These are phyloP conservation scores for Melanostigma gelatinosum DNA, from an alignment of 2,113 vertebrate genomes.

Conservation along the genomic window DNA sequence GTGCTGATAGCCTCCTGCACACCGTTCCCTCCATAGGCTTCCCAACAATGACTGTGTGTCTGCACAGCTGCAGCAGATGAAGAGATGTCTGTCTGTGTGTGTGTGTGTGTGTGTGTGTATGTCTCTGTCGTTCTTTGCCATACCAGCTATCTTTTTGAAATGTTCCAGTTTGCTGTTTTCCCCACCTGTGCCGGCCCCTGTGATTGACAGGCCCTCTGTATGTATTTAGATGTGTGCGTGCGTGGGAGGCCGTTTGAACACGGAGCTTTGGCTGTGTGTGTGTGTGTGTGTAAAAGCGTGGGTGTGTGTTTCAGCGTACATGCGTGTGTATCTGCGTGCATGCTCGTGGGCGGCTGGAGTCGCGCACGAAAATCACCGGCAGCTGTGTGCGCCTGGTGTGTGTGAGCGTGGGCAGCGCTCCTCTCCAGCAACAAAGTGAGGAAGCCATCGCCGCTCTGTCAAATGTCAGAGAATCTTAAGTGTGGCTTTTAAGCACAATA, in stretches of 20 bases:
- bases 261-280: conserved; percentile 4
- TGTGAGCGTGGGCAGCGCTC: conserved; percentile 58
- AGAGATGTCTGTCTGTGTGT: conserved; percentile 61
- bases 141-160: conserved; percentile 45
- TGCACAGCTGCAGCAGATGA: conserved; percentile 61
- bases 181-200: conserved; percentile 13
- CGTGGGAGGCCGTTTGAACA: conserved; percentile 53
- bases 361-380: conserved; percentile 48
- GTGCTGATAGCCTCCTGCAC: conserved; percentile 71
- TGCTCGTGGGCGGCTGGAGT: conserved; percentile 46
- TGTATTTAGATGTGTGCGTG: conserved; percentile 37
- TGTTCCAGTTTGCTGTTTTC: conserved; percentile 44
- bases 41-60: conserved; percentile 71
- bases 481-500: conserved; percentile 80
- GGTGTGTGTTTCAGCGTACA: conserved; percentile 25
- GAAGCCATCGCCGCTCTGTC: conserved; percentile 69
- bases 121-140: conserved; percentile 37
- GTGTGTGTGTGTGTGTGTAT: conserved; percentile 25
- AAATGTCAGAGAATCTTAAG: conserved; percentile 81
- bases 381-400: conserved; percentile 46
- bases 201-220: conserved; percentile 66
- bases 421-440: conserved; percentile 62
- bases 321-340: not conserved
- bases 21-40: conserved; percentile 50
- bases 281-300: not conserved